Evolutionary conservation across 2,113 vertebrate species (phyloP).

Genomic region (Chaetodon auriga): DNA sequence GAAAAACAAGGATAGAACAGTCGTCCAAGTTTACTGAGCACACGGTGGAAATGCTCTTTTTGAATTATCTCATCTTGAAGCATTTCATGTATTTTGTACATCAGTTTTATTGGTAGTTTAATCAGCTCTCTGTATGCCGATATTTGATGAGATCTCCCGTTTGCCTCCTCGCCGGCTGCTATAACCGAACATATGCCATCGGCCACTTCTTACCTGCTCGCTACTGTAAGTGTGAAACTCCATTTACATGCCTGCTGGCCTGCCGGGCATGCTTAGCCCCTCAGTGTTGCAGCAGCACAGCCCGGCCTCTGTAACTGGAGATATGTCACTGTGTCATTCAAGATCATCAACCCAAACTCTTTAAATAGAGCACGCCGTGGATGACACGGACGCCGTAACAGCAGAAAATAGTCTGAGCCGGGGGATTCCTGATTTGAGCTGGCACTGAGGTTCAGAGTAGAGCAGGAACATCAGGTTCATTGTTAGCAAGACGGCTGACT

Average conservation of each 20-base stretch:
- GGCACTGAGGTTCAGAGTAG: neutral
- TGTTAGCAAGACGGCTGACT: neutral
- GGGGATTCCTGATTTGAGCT: conserved; percentile 28
- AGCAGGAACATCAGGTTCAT: conserved; percentile 7
- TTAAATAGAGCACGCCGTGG: conserved; percentile 73
- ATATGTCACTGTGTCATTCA: conserved; percentile 78
- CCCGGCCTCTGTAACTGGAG: conserved; percentile 77
- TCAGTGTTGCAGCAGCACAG: conserved; percentile 29
- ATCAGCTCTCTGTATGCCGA: neutral
- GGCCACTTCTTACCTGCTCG: conserved; percentile 14
- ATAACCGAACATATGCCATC: conserved; percentile 7
- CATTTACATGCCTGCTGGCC: conserved; percentile 54
- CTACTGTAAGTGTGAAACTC: conserved; percentile 55
- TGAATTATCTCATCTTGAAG: neutral
- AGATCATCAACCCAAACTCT: conserved; percentile 66
- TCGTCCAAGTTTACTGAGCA: neutral
- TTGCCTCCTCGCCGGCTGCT: conserved; percentile 15
- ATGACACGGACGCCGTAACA: conserved; percentile 58
- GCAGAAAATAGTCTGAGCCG: conserved; percentile 58
- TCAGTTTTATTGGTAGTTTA: conserved; percentile 2
- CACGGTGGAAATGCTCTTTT: neutral
- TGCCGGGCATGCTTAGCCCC: conserved; percentile 37
- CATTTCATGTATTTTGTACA: neutral
- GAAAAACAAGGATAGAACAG: neutral
- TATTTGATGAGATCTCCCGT: conserved; percentile 4